Conservation (phyloP, 1,140 invertebrate genomes). For the Lepidurus arcticus region DNA sequence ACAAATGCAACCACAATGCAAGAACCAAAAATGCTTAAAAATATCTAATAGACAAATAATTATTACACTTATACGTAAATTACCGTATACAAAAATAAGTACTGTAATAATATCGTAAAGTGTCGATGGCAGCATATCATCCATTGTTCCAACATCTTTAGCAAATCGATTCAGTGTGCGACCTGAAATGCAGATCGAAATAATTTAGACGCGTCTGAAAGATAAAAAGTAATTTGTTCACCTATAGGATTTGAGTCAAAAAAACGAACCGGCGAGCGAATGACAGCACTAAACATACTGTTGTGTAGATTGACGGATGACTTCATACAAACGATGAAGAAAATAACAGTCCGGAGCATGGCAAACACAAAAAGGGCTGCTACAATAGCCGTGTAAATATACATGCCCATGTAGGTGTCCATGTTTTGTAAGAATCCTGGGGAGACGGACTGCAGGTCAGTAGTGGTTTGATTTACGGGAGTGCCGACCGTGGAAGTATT, state of each 20-base stretch:
- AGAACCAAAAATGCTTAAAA: slow-evolving; percentile 64
- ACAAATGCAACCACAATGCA: slow-evolving; percentile 65
- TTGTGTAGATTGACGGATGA: slow-evolving; percentile 73
- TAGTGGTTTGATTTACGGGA: neutral
- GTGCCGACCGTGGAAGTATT: slow-evolving; percentile 30
- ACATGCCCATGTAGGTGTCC: slow-evolving; percentile 37
- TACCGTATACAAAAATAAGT: neutral
- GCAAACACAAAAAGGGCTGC: slow-evolving; percentile 52
- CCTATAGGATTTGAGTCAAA: slow-evolving; percentile 74
- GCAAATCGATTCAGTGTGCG: slow-evolving; percentile 68
- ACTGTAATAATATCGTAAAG: slow-evolving; percentile 67
- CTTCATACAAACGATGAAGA: slow-evolving; percentile 75
- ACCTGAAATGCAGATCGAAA: slow-evolving; percentile 39
- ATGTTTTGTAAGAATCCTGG: slow-evolving; percentile 35
- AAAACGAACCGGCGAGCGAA: slow-evolving; percentile 69
- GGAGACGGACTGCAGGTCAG: slow-evolving; percentile 8
- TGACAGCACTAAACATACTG: slow-evolving; percentile 69
- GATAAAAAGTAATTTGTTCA: slow-evolving; percentile 36
- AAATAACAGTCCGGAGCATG: slow-evolving; percentile 54
- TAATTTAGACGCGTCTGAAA: slow-evolving; percentile 26
- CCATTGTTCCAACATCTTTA: slow-evolving; percentile 73
- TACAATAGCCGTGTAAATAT: slow-evolving; percentile 51
- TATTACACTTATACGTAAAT: slow-evolving; percentile 2
- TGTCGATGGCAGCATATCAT: slow-evolving; percentile 74
- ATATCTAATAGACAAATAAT: slow-evolving; percentile 54